Conservation (phyloP, 2,113 vertebrate genomes). For the Eolophus roseicapilla region DNA sequence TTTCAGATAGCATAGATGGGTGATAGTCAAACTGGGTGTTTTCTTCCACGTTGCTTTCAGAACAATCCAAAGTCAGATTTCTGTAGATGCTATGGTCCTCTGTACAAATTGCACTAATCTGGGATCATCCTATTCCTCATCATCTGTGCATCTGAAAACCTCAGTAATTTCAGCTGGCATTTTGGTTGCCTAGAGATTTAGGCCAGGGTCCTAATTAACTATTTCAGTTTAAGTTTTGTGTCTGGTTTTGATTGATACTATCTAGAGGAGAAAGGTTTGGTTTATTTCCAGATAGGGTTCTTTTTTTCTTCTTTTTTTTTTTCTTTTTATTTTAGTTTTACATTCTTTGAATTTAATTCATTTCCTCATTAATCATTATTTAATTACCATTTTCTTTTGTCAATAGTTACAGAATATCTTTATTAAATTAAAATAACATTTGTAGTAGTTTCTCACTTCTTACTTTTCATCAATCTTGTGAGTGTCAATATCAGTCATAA, state of each 20-base stretch:
- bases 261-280: slow-evolving; percentile 9
- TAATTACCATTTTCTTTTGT: slow-evolving; percentile 5
- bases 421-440: neutral
- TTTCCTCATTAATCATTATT: slow-evolving; percentile 27
- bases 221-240: slow-evolving; percentile 35
- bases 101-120: neutral
- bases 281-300: neutral
- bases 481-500: neutral
- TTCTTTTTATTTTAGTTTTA: slow-evolving; percentile 11
- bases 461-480: neutral
- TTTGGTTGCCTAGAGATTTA: neutral
- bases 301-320: neutral
- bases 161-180: neutral
- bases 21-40: neutral
- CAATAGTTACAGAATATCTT: neutral
- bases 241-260: slow-evolving; percentile 37
- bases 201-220: slow-evolving; percentile 16
- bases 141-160: neutral
- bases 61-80: neutral
- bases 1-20: neutral
- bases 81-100: neutral
- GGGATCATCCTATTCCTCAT: neutral
- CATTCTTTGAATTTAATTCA: neutral
- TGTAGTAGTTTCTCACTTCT: neutral
- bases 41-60: neutral